phyloP scores from a whole-genome alignment of 2,113 vertebrate genomes.

The Meleagris gallopavo region DNA sequence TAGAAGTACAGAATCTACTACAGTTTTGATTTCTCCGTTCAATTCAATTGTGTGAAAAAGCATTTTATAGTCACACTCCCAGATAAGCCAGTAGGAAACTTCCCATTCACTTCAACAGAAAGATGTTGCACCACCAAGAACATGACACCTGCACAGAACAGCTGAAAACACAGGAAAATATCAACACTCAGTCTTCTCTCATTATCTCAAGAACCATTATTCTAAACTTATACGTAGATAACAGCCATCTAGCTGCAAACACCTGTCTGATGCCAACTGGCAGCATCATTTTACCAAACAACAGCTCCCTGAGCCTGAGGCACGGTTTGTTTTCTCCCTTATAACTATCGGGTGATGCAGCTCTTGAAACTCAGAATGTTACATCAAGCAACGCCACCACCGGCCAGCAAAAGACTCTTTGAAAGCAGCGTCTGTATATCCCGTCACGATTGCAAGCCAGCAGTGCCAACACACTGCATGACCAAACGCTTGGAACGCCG shows the following conservation, averaged over 20 bases:
- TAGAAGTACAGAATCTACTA: not conserved
- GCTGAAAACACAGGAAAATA: not conserved
- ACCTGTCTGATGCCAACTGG: not conserved
- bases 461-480: not conserved
- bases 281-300: not conserved
- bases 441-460: not conserved
- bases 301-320: not conserved
- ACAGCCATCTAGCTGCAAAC: not conserved
- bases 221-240: not conserved
- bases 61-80: accelerated
- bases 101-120: not conserved
- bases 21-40: not conserved
- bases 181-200: not conserved
- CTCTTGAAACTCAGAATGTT: too few relatives aligned
- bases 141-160: not conserved
- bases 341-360: too few relatives aligned
- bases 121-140: accelerated
- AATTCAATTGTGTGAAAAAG: not conserved
- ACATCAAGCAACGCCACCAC: not conserved
- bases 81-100: not conserved
- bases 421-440: conserved; percentile 9
- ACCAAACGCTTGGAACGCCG: not conserved
- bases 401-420: not conserved
- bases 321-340: not conserved
- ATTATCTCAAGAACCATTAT: not conserved